Base-by-base conservation (phyloP, 1,140 invertebrate genomes). In the Oryctes rhinoceros region DNA sequence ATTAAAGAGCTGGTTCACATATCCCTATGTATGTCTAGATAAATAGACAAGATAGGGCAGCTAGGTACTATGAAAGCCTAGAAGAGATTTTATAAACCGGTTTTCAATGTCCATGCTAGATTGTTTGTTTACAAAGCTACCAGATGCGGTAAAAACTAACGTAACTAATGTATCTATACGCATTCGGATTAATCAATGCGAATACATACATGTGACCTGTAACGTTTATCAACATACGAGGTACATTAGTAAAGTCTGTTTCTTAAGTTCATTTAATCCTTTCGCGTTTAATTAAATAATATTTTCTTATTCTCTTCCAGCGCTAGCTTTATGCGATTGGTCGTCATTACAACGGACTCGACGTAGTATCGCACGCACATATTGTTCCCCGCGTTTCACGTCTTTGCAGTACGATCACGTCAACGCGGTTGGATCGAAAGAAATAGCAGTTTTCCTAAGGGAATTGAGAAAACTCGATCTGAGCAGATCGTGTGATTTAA, bases 301-400 rank as follows among this genome's bases (percentile, higher is more conserved):
- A 30, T 30, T 30, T 30, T 30, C 11, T 53, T 53, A 53, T 53
- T 53, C n/a, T 4, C 87, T 89, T 90, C 79, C 90, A 96, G 95
- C 96, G 80, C 87, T 97, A 76, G 96, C 96, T 11, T 91, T 97
- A 62, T 96, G 95, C 86, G 93, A 96, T 85, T 96, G 95, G 95
- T 95, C 94, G 0, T 92, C 94, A 1, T 86, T 96, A 0, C 96
- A 97, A 83, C 93, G 94, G 80, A 91, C 90, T 0, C 90, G 96
- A 35, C 89, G 96, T 37, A 94, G 95, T 83, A 91, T 97, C 75
- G 92, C 95, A 0, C 89, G 93, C 24, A 91, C 91, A 0, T 94
- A 96, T 86, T 94, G 94, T 83, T 94, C 94, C 6, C 95, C 95
- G 0, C 91, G 93, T 75, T 90, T 92, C 76, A 92, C 93, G 67